Percentiles rank a stretch among this genome's conserved stretches.
phyloP scores from a whole-genome alignment of 2,113 vertebrate genomes.

The Odocoileus hemionus region DNA sequence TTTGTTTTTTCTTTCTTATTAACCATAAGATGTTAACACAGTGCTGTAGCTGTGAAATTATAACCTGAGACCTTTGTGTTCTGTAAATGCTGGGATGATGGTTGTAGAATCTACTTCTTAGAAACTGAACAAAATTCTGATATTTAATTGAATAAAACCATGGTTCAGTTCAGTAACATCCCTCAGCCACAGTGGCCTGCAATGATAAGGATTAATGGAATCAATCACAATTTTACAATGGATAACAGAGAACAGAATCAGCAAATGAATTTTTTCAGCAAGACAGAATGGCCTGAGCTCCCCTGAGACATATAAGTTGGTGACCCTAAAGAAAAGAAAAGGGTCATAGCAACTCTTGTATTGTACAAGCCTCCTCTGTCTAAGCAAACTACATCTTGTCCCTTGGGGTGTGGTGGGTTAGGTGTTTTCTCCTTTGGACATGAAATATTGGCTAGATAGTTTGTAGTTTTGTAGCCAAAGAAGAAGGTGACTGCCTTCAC shows the following conservation, averaged over 20 bases:
- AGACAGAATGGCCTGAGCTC: not conserved
- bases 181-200: not conserved
- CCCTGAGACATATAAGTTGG: not conserved
- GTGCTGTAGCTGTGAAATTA: not conserved
- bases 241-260: not conserved
- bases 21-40: not conserved
- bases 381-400: not conserved
- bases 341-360: fast-evolving
- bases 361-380: not conserved
- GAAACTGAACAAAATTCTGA: not conserved
- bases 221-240: not conserved
- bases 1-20: not conserved
- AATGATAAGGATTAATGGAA: not conserved
- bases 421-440: not conserved
- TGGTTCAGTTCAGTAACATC: no score
- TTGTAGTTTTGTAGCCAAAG: not conserved
- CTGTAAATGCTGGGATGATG: not conserved
- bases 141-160: not conserved
- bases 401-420: no score
- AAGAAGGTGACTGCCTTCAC: not conserved
- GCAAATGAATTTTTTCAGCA: not conserved
- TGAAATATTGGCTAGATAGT: not conserved
- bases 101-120: not conserved
- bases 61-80: not conserved
- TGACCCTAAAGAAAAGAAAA: not conserved